Base-by-base conservation (phyloP, 2,888 invertebrate genomes). In the Camponotus fellah region DNA sequence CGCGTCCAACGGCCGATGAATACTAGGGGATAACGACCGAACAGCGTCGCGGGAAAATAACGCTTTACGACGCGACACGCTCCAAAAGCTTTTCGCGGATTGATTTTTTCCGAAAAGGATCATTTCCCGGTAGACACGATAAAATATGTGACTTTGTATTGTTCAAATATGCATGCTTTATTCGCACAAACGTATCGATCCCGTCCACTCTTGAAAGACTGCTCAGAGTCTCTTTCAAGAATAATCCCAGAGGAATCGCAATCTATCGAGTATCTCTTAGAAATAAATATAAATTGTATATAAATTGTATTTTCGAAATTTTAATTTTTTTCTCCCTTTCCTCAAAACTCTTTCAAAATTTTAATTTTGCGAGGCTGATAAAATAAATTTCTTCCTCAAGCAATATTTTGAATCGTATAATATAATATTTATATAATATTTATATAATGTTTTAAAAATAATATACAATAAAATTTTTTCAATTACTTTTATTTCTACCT, bases 1-100 rank as follows among this genome's bases (percentile, higher is more conserved):
- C 49, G 53, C 53, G 66, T 26, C 26, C 40, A 76, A 64, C 56
- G 49, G 46, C 46, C 64, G 56, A 77, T 66, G 77, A 77, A 60
- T 69, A 71, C 26, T 17, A 9, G 56, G 26, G 26, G 71, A 60
- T 46, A 79, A 17, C 71, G 17, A n/a, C 32, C 40, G 53, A 17
- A 46, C 46, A 21, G 34, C 17, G 37, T 69, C 69, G 14, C 69
- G 26, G n/a, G 49, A 17, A 46, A 49, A 75, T 65, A 34, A 75
- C 32, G 37, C 26, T 60, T 21, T 34, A 17, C 75, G 21, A 49
- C 43, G 14, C 10, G n/a, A 49, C 46, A 17, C 17, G 26, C 46
- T 21, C 21, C 34, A 26, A 60, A 62, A 34, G n/a, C 21, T 65
- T 37, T 49, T 37, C 37, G 14, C 75, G 34, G 34, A 12, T 12